Conservation (phyloP, 1,140 invertebrate genomes). For the Drosophila mojavensis region DNA sequence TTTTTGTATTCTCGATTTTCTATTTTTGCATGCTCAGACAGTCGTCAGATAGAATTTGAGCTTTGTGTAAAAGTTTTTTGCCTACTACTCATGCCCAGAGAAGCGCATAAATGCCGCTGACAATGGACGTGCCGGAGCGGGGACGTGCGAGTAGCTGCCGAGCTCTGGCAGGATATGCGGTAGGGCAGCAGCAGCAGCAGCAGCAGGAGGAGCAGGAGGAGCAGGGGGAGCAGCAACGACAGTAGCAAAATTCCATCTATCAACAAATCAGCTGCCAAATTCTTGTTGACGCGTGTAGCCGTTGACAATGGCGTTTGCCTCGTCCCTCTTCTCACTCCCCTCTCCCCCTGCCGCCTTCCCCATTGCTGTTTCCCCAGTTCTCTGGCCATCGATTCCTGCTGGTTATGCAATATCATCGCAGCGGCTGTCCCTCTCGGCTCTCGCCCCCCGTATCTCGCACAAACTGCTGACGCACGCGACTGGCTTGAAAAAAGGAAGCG, state of each 20-base stretch:
- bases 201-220: conserved; percentile 26
- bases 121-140: conserved; percentile 51
- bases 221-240: conserved; percentile 15
- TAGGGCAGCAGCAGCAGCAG: conserved; percentile 15
- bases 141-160: not conserved
- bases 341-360: not conserved
- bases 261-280: conserved; percentile 81
- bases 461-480: conserved; percentile 61
- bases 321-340: not conserved
- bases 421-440: not conserved
- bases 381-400: conserved; percentile 31
- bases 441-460: conserved; percentile 14
- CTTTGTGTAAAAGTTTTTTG: conserved; percentile 73
- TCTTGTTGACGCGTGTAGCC: conserved; percentile 77
- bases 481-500: conserved; percentile 13
- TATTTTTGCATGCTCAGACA: conserved; percentile 74
- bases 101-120: conserved; percentile 77
- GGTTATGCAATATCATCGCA: conserved; percentile 47
- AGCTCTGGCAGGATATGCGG: not conserved
- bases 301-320: conserved; percentile 62
- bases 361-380: conserved; percentile 1
- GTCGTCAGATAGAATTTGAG: conserved; percentile 73
- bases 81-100: conserved; percentile 52
- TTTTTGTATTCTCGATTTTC: conserved; percentile 35
- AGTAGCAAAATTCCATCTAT: conserved; percentile 69